Base-by-base conservation (phyloP, 2,888 invertebrate species). In the Drosophila kokeensis region DNA sequence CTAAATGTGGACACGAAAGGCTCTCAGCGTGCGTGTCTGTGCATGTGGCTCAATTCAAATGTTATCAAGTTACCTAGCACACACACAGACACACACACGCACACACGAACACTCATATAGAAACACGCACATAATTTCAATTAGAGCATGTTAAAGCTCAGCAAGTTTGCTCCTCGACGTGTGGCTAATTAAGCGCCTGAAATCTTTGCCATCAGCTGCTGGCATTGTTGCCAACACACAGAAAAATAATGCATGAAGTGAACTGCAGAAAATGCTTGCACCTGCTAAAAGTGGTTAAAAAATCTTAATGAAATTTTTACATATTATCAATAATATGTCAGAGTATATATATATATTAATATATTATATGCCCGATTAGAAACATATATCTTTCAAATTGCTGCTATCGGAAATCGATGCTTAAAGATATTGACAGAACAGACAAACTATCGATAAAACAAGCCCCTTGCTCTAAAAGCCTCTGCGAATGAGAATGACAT, bases 151-250 rank as follows among this genome's bases (percentile, higher is more conserved):
- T 76, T 71, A 60, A 64, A 74, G 74, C 69, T 50, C n/a, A 40
- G 63, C 64, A 55, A 79, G 53, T 70, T 65, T 50, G 29, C 62
- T n/a, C 61, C 62, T 58, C 55, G 69, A 79, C 58, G 67, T 78
- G 74, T 71, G 81, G 76, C 79, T 83, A 88, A 88, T 88, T 83
- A 77, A 73, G 76, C 87, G 69, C 64, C 76, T 68, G 69, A 69
- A 83, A 80, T 79, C 79, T 66, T 67, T 55, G 50, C 38, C 30
- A 54, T 53, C 61, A 58, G 65, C 65, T 60, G 58, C 29, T 24
- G 45, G 15, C 24, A 4, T 15, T 45, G 15, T 8, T 7, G 45
- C 24, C 15, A 8, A 13, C 11, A 38, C 55, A 55, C 55, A 15
- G 27, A 27, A 24, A n/a, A 29, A 15, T 24, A 45, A 15, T 45